Evolutionary conservation across 2,888 invertebrate genomes (phyloP).

Genomic region (Brenthis hecate): DNA sequence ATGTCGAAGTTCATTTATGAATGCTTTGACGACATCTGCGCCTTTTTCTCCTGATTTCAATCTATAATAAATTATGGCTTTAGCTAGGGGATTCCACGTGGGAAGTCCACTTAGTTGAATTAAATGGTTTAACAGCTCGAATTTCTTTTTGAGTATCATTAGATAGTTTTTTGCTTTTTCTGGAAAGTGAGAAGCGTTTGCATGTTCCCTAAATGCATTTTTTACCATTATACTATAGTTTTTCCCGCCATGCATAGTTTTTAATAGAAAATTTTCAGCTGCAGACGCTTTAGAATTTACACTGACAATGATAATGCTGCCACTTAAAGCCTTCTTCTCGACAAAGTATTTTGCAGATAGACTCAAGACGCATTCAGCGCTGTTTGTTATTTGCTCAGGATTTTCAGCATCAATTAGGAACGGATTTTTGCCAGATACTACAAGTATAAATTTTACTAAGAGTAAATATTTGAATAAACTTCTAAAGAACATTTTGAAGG

Average conservation of each 20-base stretch:
- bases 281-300: constrained; percentile 72
- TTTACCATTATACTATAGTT: constrained; percentile 80
- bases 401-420: constrained; percentile 65
- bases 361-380: constrained; percentile 77
- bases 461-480: constrained; percentile 20
- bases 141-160: constrained; percentile 76
- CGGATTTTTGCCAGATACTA: constrained; percentile 56
- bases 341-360: constrained; percentile 79
- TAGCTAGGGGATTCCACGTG: constrained; percentile 79
- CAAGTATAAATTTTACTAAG: constrained; percentile 46
- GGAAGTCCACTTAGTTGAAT: constrained; percentile 73
- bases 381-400: constrained; percentile 66
- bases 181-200: constrained; percentile 78
- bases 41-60: constrained; percentile 56
- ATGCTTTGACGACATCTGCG: constrained; percentile 57
- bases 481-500: constrained; percentile 24
- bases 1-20: constrained; percentile 68
- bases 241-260: constrained; percentile 70
- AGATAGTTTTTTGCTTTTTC: constrained; percentile 81
- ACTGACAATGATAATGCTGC: constrained; percentile 77
- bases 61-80: constrained; percentile 72
- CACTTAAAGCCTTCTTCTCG: constrained; percentile 75
- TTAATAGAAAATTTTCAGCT: constrained; percentile 67
- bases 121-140: constrained; percentile 72
- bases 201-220: constrained; percentile 74